phyloP scores from a whole-genome alignment of 2,797 vertebrate genomes.

The Phoxinus dragarum region DNA sequence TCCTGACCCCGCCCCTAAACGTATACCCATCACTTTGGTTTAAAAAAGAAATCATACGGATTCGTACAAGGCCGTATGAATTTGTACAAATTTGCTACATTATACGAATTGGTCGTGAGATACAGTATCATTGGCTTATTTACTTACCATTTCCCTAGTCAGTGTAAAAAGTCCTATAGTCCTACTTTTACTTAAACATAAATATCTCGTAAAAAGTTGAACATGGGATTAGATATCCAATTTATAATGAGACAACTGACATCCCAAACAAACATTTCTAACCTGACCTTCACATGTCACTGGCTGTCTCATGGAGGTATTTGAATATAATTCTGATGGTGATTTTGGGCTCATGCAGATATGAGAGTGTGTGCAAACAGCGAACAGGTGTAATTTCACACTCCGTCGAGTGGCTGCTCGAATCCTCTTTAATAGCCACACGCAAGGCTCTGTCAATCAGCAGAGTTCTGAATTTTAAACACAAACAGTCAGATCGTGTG shows the following conservation, averaged over 20 bases:
- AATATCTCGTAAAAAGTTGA: not conserved
- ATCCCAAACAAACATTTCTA: not conserved
- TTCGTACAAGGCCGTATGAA: no score
- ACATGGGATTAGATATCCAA: constrained; percentile 4
- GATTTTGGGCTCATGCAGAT: constrained; percentile 52
- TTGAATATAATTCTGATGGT: constrained; percentile 62
- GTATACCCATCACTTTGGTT: no score
- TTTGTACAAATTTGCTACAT: no score
- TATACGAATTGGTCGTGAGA: no score
- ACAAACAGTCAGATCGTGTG: constrained; percentile 41
- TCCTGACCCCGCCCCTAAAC: no score
- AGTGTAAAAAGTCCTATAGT: not conserved
- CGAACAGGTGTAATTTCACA: constrained; percentile 80
- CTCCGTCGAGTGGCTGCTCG: constrained; percentile 65
- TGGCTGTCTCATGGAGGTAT: constrained; percentile 58
- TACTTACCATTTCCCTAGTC: not conserved
- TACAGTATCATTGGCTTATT: not conserved
- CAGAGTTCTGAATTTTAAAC: constrained; percentile 48
- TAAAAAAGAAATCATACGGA: no score
- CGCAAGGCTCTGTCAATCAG: constrained; percentile 56
- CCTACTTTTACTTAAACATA: not conserved
- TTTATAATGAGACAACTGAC: constrained; percentile 10
- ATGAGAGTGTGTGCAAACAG: constrained; percentile 58
- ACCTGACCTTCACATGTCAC: constrained; percentile 49
- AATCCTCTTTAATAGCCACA: constrained; percentile 59